These are phyloP conservation scores for Zeuzera pyrina DNA, from an alignment of 2,888 invertebrate species.

Conservation along the genomic window DNA sequence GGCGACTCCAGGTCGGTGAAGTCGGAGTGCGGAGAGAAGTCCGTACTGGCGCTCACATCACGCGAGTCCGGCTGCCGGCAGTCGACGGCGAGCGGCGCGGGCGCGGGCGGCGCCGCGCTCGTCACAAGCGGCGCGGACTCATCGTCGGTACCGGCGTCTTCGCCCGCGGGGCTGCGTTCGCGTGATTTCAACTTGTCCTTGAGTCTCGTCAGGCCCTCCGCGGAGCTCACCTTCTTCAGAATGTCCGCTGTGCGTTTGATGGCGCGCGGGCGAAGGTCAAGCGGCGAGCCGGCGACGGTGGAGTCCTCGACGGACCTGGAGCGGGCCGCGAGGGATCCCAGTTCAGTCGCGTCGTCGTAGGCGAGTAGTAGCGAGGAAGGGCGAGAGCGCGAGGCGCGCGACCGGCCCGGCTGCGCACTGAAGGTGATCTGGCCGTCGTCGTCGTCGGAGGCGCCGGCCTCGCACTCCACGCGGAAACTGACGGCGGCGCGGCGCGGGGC, in stretches of 20 bases:
- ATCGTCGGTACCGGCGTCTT: slow-evolving; percentile 70
- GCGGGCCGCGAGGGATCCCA: slow-evolving; percentile 31
- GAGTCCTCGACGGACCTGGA: slow-evolving; percentile 59
- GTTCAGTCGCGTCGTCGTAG: slow-evolving; percentile 28
- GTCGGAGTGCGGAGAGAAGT: slow-evolving; percentile 57
- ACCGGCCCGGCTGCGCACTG: slow-evolving; percentile 36
- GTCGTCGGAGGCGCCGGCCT: slow-evolving; percentile 50
- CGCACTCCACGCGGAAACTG: slow-evolving; percentile 65
- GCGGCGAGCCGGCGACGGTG: slow-evolving; percentile 32
- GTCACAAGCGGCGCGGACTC: slow-evolving; percentile 80
- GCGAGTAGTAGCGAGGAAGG: slow-evolving; percentile 44
- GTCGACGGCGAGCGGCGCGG: slow-evolving; percentile 25
- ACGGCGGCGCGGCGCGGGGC: slow-evolving; percentile 47
- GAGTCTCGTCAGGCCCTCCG: slow-evolving; percentile 49
- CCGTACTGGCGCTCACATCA: slow-evolving; percentile 32
- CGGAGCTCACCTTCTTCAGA: slow-evolving; percentile 51
- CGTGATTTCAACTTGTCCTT: slow-evolving; percentile 53
- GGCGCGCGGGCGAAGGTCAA: slow-evolving; percentile 40
- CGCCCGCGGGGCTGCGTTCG: slow-evolving; percentile 52
- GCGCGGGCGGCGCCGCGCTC: slow-evolving; percentile 11
- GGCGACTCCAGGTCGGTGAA: slow-evolving; percentile 53
- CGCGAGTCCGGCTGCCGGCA: slow-evolving; percentile 25
- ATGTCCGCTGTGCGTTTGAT: slow-evolving; percentile 49
- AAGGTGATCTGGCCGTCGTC: slow-evolving; percentile 62
- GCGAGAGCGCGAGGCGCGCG: slow-evolving; percentile 25